phyloP scores from a whole-genome alignment of 1,140 invertebrate species.

The Bombus affinis region DNA sequence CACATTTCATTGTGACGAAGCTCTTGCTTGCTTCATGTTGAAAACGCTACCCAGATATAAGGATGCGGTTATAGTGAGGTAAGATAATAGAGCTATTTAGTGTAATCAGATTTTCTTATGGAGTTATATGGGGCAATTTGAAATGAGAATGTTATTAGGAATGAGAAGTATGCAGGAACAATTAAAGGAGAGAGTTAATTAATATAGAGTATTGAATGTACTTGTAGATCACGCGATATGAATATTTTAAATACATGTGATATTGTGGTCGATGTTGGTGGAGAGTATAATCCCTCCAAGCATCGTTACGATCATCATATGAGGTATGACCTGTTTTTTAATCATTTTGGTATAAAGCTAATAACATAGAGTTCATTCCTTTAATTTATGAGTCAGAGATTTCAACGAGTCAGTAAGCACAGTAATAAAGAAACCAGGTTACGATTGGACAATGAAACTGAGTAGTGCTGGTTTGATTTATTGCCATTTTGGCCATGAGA shows the following conservation, averaged over 20 bases:
- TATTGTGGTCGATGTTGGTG: constrained; percentile 98
- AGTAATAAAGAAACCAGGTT: constrained; percentile 82
- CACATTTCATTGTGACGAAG: constrained; percentile 98
- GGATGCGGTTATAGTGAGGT: constrained; percentile 92
- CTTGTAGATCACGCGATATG: constrained; percentile 84
- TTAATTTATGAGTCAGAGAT: constrained; percentile 83
- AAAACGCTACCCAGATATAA: constrained; percentile 91
- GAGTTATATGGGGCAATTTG: no score
- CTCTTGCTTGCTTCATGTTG: constrained; percentile 95
- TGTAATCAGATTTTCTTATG: not conserved
- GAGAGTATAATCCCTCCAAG: constrained; percentile 89
- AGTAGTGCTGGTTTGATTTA: constrained; percentile 98
- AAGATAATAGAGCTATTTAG: constrained; percentile 53
- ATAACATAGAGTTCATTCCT: not conserved
- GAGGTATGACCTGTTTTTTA: constrained; percentile 77
- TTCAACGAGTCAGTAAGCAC: constrained; percentile 86
- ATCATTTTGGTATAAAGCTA: not conserved
- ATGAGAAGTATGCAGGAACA: not conserved
- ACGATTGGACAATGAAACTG: constrained; percentile 87
- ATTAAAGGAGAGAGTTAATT: not conserved
- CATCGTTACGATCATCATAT: constrained; percentile 98
- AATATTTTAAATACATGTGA: constrained; percentile 91
- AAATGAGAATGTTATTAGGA: not conserved
- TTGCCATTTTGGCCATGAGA: constrained; percentile 92
- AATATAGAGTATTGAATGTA: not conserved